phyloP scores from a whole-genome alignment of 2,797 vertebrate species.

The Hydrolagus colliei region DNA sequence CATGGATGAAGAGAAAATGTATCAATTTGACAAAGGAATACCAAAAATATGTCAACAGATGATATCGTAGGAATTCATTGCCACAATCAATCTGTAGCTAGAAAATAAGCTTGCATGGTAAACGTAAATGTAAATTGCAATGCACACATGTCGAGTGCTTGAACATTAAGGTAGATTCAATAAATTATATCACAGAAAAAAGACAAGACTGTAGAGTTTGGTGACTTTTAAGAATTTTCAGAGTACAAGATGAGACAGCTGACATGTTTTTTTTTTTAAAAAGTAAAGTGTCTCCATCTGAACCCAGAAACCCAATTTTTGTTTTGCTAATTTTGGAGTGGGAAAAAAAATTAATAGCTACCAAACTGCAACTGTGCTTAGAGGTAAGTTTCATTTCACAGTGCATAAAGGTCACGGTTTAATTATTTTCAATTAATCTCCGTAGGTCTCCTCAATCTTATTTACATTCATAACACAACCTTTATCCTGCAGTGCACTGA shows the following conservation, averaged over 20 bases:
- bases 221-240: not conserved
- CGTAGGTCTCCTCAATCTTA: not conserved
- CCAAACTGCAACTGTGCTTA: not conserved
- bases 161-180: too few relatives aligned
- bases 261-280: not conserved
- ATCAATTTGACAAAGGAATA: too few relatives aligned
- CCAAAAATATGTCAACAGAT: too few relatives aligned
- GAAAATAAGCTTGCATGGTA: too few relatives aligned
- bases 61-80: too few relatives aligned
- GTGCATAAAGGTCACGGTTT: constrained; percentile 10
- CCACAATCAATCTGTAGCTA: too few relatives aligned
- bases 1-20: too few relatives aligned
- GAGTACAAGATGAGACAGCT: not conserved
- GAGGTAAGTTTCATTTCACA: constrained; percentile 5
- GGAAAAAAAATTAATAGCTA: not conserved
- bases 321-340: not conserved
- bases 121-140: too few relatives aligned
- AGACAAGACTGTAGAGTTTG: not conserved
- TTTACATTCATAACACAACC: constrained; percentile 19
- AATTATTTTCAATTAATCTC: constrained; percentile 30
- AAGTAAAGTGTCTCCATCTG: not conserved
- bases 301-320: not conserved
- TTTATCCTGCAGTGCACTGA: not conserved
- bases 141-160: too few relatives aligned
- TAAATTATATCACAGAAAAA: not conserved